Percentiles rank a stretch among this genome's conserved stretches.
Evolutionary conservation across 2,888 invertebrate species (phyloP).

Genomic region (Phrixothrix hirtus): DNA sequence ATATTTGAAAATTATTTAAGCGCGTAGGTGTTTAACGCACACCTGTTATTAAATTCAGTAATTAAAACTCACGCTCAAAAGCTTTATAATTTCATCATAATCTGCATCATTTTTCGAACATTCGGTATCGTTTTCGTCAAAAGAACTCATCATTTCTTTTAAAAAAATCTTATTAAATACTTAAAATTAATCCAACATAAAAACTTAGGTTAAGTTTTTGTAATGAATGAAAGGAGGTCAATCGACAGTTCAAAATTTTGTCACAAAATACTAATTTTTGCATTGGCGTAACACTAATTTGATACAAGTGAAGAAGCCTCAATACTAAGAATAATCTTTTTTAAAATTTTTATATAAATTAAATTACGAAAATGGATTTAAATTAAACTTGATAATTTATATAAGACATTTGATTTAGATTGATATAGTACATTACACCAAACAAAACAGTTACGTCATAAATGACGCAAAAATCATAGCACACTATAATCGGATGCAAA

Average conservation of each 20-base stretch:
- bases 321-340: no score
- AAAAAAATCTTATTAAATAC: background rate
- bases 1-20: background rate
- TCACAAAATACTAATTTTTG: no score
- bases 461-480: no score
- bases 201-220: slow-evolving; percentile 2
- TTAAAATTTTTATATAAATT: no score
- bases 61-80: slow-evolving; percentile 43
- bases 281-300: no score
- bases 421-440: no score
- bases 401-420: no score
- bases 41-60: slow-evolving; percentile 37
- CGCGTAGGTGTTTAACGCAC: slow-evolving; percentile 33
- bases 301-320: no score
- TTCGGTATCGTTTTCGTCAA: slow-evolving; percentile 9
- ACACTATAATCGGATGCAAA: no score
- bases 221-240: background rate
- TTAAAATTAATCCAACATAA: background rate
- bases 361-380: no score
- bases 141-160: slow-evolving; percentile 8
- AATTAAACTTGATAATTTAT: no score
- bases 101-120: slow-evolving; percentile 23
- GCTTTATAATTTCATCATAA: slow-evolving; percentile 40
- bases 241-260: background rate
- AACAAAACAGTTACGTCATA: no score